phyloP scores from a whole-genome alignment of 2,888 invertebrate species.

The Heteropelma amictum region DNA sequence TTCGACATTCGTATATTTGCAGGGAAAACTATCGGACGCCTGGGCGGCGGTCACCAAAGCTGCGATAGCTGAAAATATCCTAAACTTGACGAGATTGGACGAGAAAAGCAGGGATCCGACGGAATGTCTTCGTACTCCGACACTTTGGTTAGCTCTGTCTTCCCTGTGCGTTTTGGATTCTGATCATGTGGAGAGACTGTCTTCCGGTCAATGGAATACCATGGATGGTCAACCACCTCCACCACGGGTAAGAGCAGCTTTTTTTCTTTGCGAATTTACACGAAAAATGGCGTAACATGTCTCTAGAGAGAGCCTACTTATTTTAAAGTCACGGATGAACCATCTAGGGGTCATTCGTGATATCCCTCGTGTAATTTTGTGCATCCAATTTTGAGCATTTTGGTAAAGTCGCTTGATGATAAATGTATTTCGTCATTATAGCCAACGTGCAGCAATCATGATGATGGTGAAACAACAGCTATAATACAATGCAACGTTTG shows the following conservation, averaged over 20 bases:
- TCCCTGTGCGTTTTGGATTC: constrained; percentile 95
- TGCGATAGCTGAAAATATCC: constrained; percentile 91
- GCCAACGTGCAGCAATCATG: constrained; percentile 96
- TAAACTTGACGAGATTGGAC: constrained; percentile 89
- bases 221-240: constrained; percentile 80
- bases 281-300: background rate
- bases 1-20: constrained; percentile 55
- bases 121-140: constrained; percentile 89
- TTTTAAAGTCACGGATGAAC: background rate
- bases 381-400: no score
- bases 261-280: background rate
- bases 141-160: constrained; percentile 94
- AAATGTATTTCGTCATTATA: constrained; percentile 75
- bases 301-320: background rate
- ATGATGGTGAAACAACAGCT: constrained; percentile 95
- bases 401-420: no score
- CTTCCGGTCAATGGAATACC: constrained; percentile 89
- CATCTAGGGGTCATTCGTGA: no score
- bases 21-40: constrained; percentile 91
- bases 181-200: constrained; percentile 91
- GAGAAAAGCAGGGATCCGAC: constrained; percentile 87
- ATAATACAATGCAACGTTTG: constrained; percentile 95
- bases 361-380: no score
- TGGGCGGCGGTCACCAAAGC: constrained; percentile 94
- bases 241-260: constrained; percentile 75